Conservation (phyloP, 2,113 vertebrate genomes). For the Tragelaphus scriptus region DNA sequence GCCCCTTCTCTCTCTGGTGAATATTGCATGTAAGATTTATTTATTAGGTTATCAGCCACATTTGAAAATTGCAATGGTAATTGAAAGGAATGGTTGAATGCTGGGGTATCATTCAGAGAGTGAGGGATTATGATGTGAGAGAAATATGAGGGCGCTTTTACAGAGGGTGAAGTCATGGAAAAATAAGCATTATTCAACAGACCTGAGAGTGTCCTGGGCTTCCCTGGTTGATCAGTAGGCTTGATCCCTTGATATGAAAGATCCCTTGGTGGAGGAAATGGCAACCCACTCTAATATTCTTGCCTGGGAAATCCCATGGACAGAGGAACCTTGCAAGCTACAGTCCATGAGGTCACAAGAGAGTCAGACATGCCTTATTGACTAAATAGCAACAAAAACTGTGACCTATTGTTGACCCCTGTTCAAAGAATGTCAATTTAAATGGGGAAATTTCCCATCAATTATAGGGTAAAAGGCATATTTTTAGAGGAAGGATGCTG, state of each 20-base stretch:
- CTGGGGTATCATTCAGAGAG: not conserved
- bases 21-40: not conserved
- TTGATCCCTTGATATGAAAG: not conserved
- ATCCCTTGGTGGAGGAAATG: not conserved
- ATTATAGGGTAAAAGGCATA: not conserved
- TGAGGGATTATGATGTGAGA: not conserved
- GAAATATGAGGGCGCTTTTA: not conserved
- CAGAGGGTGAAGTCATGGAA: not conserved
- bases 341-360: not conserved
- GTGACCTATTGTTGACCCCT: not conserved
- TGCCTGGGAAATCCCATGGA: not conserved
- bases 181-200: not conserved
- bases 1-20: not conserved
- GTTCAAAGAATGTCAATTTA: not conserved
- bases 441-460: not conserved
- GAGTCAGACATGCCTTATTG: not conserved
- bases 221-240: not conserved
- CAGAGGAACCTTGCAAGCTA: not conserved
- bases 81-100: not conserved
- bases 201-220: not conserved
- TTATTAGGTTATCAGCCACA: not conserved
- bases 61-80: not conserved
- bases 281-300: not conserved
- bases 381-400: not conserved
- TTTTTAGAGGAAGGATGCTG: not conserved